Evolutionary conservation across 2,113 vertebrate species (phyloP).

Genomic region (Myanophis thanlyinensis): DNA sequence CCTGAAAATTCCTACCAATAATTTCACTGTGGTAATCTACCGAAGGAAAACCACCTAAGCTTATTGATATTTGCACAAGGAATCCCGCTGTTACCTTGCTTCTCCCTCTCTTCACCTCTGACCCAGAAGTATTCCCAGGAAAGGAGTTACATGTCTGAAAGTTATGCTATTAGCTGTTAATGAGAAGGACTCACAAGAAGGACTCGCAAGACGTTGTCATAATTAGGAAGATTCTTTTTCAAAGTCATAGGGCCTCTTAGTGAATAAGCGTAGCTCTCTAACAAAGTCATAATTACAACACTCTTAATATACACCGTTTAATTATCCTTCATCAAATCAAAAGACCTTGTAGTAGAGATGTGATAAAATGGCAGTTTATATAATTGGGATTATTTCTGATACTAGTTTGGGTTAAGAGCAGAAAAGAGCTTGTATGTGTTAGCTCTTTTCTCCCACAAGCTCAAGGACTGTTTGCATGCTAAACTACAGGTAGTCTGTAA

Average conservation of each 20-base stretch:
- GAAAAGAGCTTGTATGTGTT: neutral
- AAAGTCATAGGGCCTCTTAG: too few relatives aligned
- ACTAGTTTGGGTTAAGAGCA: neutral
- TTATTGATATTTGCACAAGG: neutral
- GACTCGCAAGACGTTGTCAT: neutral
- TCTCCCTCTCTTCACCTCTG: neutral
- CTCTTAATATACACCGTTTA: neutral
- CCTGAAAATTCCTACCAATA: neutral
- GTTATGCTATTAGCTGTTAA: too few relatives aligned
- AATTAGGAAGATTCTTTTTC: neutral
- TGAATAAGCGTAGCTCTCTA: neutral
- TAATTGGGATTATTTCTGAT: neutral
- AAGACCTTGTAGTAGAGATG: neutral
- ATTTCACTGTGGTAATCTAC: neutral
- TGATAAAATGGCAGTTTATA: neutral
- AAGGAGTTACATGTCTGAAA: neutral
- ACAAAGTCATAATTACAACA: neutral
- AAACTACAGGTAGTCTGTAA: neutral
- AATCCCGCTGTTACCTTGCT: neutral
- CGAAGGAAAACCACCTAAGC: neutral
- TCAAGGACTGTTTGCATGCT: neutral
- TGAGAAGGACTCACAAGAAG: neutral
- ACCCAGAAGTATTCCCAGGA: neutral
- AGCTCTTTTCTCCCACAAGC: neutral
- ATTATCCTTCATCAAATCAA: neutral